Percentiles rank a stretch among this genome's conserved stretches.
These are phyloP conservation scores for Leucoraja ocellata DNA, from an alignment of 2,797 vertebrate genomes.

Conservation along the genomic window DNA sequence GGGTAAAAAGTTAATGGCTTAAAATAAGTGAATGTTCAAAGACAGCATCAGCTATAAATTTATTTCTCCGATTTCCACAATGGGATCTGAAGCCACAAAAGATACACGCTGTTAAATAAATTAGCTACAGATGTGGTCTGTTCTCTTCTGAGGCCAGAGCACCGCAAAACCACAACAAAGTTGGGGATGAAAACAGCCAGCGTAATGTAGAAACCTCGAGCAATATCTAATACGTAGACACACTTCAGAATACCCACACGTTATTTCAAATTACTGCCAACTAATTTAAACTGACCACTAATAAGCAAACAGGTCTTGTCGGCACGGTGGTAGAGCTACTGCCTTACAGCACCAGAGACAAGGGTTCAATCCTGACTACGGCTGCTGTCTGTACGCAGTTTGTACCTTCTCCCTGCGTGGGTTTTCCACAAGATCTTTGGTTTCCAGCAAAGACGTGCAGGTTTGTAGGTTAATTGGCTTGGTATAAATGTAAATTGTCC, in stretches of 20 bases:
- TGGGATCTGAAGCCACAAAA: not conserved
- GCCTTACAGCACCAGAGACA: no score
- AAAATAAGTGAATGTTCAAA: not conserved
- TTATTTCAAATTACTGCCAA: not conserved
- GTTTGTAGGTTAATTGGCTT: no score
- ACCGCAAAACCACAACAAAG: not conserved
- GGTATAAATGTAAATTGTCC: no score
- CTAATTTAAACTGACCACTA: not conserved
- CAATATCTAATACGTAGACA: not conserved
- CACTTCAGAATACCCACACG: not conserved
- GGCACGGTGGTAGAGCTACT: not conserved
- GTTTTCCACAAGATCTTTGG: no score
- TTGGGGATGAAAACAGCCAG: not conserved
- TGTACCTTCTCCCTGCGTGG: no score
- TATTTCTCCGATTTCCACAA: not conserved
- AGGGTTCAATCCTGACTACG: no score
- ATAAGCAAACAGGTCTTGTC: not conserved
- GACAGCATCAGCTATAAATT: not conserved
- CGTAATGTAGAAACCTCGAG: not conserved
- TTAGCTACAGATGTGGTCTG: not conserved
- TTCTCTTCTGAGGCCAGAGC: not conserved
- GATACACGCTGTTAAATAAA: conserved; percentile 10
- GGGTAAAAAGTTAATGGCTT: not conserved
- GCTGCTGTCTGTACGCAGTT: no score
- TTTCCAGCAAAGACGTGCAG: no score